A percentile compares a stretch with the other conserved stretches of the same genome.
phyloP scores from a whole-genome alignment of 2,113 vertebrate genomes.

The Odocoileus hemionus region DNA sequence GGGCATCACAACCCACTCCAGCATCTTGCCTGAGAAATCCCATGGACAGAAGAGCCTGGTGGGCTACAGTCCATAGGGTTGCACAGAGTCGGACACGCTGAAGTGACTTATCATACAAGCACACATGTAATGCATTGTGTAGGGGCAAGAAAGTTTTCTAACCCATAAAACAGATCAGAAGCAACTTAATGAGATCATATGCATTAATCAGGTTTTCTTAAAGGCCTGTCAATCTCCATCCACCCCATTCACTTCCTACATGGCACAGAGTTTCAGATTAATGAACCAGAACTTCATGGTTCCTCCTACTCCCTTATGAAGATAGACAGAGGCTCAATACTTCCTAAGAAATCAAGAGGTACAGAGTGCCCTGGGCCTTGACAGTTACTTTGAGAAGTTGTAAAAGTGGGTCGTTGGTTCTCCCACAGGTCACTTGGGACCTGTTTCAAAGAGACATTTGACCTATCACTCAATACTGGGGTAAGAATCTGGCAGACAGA shows the following conservation, averaged over 20 bases:
- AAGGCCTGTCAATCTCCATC: neutral
- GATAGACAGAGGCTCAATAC: neutral
- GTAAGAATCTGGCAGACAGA: neutral
- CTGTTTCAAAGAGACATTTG: neutral
- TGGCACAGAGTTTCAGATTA: neutral
- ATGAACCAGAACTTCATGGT: neutral
- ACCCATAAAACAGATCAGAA: conserved; percentile 1
- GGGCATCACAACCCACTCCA: neutral
- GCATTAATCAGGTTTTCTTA: neutral
- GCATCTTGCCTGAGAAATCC: neutral
- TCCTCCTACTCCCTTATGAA: neutral
- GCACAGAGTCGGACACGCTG: no score
- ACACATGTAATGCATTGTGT: neutral
- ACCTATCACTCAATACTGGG: neutral
- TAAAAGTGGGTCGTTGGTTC: neutral
- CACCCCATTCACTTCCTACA: neutral
- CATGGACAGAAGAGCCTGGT: neutral
- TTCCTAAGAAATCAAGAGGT: neutral
- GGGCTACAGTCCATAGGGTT: neutral
- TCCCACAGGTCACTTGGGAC: neutral
- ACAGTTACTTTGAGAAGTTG: neutral
- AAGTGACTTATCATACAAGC: neutral
- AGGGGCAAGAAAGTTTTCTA: neutral
- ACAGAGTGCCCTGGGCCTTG: neutral
- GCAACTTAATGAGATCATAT: neutral